Base-by-base conservation (phyloP, 2,888 invertebrate species). In the Ormyrus thymus region DNA sequence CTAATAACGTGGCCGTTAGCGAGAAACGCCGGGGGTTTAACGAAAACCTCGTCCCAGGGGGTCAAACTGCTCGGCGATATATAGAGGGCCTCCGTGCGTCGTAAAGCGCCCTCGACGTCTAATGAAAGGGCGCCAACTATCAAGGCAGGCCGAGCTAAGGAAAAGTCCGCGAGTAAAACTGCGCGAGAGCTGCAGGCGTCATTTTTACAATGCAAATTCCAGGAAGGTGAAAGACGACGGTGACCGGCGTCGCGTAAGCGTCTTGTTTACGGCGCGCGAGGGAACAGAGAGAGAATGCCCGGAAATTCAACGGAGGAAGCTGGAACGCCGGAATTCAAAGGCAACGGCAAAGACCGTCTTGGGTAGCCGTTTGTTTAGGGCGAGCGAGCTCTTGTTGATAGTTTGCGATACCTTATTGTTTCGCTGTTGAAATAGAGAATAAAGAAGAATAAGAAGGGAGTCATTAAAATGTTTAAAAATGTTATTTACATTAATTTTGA, bases 161-260 rank as follows among this genome's bases (percentile, higher is more conserved):
- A 43, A 55, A 55, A 53, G 29, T 29, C 29, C 29, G 29, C 29
- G 29, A 55, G 55, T 29, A 43, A 68, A 68, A 55, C 29, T 56
- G 68, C 43, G 5, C 29, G 59, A 13, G 11, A n/a, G 13, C 1
- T 45, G 9, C 10, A 62, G 51, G 7, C 45, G n/a, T 46, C 9
- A 53, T 72, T 62, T 72, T 72, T 65, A 65, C 73, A 56, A 73
- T 73, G 73, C 50, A 73, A 73, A 73, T 73, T 73, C 65, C 48
- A 45, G 58, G 13, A 29, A 59, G 59, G 29, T 48, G 46, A 71
- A 61, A 59, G 50, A 66, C 66, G 3, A 66, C 29, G n/a, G 56
- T 50, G 48, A 48, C 13, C 29, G 8, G n/a, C 9, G n/a, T 45
- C 43, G 6, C 4, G 15, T 53, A 61, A 53, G 6, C 4, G 15